Evolutionary conservation across 2,113 vertebrate genomes (phyloP).

Genomic region (Mobula birostris): DNA sequence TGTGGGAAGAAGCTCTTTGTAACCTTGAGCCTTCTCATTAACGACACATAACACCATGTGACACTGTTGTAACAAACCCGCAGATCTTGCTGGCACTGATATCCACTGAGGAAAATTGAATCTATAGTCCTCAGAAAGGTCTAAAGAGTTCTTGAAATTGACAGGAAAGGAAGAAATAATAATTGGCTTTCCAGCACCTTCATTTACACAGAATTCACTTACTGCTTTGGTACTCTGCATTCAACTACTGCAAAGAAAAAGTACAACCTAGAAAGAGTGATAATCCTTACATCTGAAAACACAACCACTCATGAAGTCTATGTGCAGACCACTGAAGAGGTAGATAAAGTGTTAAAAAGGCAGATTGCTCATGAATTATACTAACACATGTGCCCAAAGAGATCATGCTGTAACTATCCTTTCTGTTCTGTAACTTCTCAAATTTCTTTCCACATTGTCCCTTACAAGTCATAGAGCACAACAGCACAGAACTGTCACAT

Average conservation of each 20-base stretch:
- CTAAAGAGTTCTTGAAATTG: not conserved
- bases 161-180: not conserved
- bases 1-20: not conserved
- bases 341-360: no score
- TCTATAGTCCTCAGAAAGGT: not conserved
- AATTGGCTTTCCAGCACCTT: not conserved
- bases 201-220: not conserved
- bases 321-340: not conserved
- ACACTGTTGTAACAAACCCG: not conserved
- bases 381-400: no score
- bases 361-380: no score
- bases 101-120: not conserved
- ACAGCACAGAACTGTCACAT: not conserved
- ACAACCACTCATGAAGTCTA: not conserved
- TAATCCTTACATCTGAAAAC: not conserved
- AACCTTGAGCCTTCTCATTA: not conserved
- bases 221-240: not conserved
- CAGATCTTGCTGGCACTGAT: constrained; percentile 8
- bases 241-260: not conserved
- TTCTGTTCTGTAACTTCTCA: not conserved
- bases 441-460: not conserved
- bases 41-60: not conserved
- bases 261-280: not conserved
- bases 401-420: not conserved
- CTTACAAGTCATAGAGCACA: no score